A percentile compares a stretch with the other conserved stretches of the same genome.
Conservation (phyloP, 2,113 vertebrate genomes). For the Rhinoderma darwinii region DNA sequence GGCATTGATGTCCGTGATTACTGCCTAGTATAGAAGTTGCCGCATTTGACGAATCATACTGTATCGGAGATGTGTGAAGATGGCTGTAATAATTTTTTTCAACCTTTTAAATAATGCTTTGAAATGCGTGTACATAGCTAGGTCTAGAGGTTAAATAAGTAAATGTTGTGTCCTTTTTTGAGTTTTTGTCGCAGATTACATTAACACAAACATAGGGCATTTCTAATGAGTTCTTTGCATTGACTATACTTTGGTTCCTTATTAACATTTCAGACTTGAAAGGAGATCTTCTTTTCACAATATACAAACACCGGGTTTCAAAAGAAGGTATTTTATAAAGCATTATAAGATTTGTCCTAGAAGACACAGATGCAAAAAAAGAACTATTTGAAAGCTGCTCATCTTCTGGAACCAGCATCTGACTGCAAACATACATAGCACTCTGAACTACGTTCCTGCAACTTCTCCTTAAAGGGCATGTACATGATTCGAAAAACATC, state of each 20-base stretch:
- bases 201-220: constrained; percentile 27
- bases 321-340: not conserved
- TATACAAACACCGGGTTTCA: not conserved
- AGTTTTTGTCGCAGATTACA: constrained; percentile 26
- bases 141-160: not conserved
- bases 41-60: constrained; percentile 33
- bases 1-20: not conserved
- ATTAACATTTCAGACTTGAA: constrained; percentile 29
- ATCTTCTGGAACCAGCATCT: constrained; percentile 4
- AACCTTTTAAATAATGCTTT: constrained; percentile 17
- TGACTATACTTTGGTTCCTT: constrained; percentile 16
- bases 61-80: constrained; percentile 40
- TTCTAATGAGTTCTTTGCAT: constrained; percentile 16
- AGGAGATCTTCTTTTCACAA: not conserved
- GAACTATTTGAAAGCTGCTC: not conserved
- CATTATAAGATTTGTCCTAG: not conserved
- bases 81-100: constrained; percentile 33
- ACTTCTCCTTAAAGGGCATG: not conserved
- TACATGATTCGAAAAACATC: too few relatives aligned
- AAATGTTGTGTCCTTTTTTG: constrained; percentile 34
- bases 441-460: not conserved
- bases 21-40: not conserved
- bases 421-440: not conserved
- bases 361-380: not conserved
- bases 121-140: constrained; percentile 36